Percentiles rank a stretch among this genome's conserved stretches.
Evolutionary conservation across 2,888 invertebrate genomes (phyloP).

Genomic region (Pomacea canaliculata): DNA sequence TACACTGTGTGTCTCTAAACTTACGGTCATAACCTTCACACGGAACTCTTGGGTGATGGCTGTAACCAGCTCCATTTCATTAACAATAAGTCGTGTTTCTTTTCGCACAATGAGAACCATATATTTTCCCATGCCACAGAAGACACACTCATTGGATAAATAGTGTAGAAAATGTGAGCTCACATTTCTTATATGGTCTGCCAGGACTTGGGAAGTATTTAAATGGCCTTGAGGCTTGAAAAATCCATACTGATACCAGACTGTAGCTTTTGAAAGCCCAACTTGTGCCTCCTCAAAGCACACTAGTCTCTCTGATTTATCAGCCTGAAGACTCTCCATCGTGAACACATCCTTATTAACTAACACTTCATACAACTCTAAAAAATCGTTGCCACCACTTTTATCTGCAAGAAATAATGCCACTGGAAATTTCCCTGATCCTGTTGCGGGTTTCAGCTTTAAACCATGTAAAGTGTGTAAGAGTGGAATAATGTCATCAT

Average conservation of each 20-base stretch:
- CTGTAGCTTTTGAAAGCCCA: constrained; percentile 68
- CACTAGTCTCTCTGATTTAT: constrained; percentile 34
- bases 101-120: constrained; percentile 65
- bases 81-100: constrained; percentile 70
- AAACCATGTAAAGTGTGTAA: constrained; percentile 64
- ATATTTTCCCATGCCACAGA: constrained; percentile 35
- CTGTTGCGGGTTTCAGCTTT: constrained; percentile 14
- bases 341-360: constrained; percentile 52
- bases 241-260: constrained; percentile 74
- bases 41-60: constrained; percentile 47
- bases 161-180: constrained; percentile 38
- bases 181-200: constrained; percentile 40
- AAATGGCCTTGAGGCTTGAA: constrained; percentile 69
- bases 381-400: constrained; percentile 55
- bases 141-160: constrained; percentile 26
- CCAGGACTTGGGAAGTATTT: constrained; percentile 40
- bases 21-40: constrained; percentile 55
- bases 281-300: constrained; percentile 69
- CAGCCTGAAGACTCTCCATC: constrained; percentile 38
- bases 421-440: constrained; percentile 7
- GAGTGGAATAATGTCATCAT: constrained; percentile 73
- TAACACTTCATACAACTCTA: constrained; percentile 66
- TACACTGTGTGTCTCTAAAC: constrained; percentile 56
- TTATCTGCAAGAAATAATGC: constrained; percentile 65
- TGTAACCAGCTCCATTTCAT: constrained; percentile 69